Evolutionary conservation across 2,797 vertebrate genomes (phyloP).

Genomic region (Botia kubotai): DNA sequence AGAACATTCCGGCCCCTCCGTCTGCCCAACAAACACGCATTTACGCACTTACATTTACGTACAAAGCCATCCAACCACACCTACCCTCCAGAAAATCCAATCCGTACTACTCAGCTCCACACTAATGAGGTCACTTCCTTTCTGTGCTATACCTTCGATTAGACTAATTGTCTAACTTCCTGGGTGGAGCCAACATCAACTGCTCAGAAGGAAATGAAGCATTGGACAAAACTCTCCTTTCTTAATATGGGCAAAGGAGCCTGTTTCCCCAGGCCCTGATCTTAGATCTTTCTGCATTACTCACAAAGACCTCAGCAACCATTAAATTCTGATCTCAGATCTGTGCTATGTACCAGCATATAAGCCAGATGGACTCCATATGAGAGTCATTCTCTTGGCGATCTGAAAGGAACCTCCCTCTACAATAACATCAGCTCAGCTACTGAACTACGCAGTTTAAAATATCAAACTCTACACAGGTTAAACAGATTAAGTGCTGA

Average conservation of each 20-base stretch:
- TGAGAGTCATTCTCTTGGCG: constrained; percentile 14
- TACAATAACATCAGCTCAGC: constrained; percentile 51
- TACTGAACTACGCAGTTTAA: constrained; percentile 33
- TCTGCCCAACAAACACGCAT: constrained; percentile 15
- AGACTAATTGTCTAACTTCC: constrained; percentile 76
- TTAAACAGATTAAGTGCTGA: neutral
- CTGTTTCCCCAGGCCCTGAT: constrained; percentile 29
- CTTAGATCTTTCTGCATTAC: constrained; percentile 27
- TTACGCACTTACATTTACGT: neutral
- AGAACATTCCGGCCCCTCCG: constrained; percentile 26
- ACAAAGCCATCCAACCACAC: constrained; percentile 11
- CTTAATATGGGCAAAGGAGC: constrained; percentile 3
- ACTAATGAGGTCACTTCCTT: constrained; percentile 60
- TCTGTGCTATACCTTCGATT: constrained; percentile 62
- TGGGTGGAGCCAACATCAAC: constrained; percentile 55
- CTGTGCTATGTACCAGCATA: constrained; percentile 25
- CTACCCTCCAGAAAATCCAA: neutral
- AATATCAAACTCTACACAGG: constrained; percentile 26
- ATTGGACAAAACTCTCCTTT: constrained; percentile 23
- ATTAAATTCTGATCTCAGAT: constrained; percentile 37
- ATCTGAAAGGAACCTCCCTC: constrained; percentile 49
- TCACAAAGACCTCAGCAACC: constrained; percentile 23
- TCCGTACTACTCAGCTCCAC: constrained; percentile 27
- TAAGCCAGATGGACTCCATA: constrained; percentile 48
- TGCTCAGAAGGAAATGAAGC: constrained; percentile 52